Evolutionary conservation across 2,888 invertebrate species (phyloP).

Genomic region (Drosophila lacicola): DNA sequence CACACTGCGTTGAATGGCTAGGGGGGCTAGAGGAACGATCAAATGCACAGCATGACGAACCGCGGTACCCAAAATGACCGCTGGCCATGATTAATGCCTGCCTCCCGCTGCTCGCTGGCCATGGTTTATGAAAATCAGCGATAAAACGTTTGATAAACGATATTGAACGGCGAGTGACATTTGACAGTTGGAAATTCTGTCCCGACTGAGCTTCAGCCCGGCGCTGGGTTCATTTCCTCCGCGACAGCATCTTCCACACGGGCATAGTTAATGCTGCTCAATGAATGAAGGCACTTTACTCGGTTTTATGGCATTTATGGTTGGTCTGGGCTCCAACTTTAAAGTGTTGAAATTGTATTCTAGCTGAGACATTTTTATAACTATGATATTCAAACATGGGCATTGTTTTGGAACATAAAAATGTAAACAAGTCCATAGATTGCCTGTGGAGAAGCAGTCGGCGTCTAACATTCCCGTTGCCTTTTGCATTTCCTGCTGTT

Average conservation of each 20-base stretch:
- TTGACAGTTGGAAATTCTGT: conserved; percentile 62
- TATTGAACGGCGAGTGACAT: conserved; percentile 57
- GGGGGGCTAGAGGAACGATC: conserved; percentile 7
- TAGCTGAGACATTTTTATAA: conserved; percentile 55
- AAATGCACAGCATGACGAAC: conserved; percentile 71
- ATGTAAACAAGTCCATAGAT: conserved; percentile 69
- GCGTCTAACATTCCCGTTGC: conserved; percentile 8
- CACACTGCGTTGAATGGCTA: neutral
- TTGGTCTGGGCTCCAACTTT: conserved; percentile 14
- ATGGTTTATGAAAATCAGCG: conserved; percentile 67
- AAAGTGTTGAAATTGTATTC: conserved; percentile 71
- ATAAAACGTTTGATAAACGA: conserved; percentile 71
- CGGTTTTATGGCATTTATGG: conserved; percentile 61
- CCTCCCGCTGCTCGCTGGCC: conserved; percentile 30
- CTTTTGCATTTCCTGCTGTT: conserved; percentile 20
- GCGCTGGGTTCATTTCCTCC: conserved; percentile 21
- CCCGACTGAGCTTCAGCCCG: neutral
- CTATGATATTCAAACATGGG: conserved; percentile 27
- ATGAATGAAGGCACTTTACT: conserved; percentile 50
- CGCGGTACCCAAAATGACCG: conserved; percentile 51
- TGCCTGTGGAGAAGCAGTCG: conserved; percentile 9
- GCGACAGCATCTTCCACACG: conserved; percentile 30
- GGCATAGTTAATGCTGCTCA: conserved; percentile 47
- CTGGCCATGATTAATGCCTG: conserved; percentile 68
- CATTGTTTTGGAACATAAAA: conserved; percentile 52